Base-by-base conservation (phyloP, 2,888 invertebrate genomes). In the Drymonia ruficornis region DNA sequence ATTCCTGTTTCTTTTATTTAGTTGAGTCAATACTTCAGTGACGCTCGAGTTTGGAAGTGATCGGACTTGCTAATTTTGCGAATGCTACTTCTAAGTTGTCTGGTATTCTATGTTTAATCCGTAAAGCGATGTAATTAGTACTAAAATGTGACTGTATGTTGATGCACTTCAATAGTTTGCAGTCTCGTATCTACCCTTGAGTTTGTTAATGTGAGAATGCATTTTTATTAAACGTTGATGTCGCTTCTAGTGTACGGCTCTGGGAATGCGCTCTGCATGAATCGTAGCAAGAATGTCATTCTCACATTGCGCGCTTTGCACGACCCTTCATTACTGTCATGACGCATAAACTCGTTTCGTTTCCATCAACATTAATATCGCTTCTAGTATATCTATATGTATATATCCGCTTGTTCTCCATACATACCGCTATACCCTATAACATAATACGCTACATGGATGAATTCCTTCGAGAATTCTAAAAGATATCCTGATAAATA, bases 381-480 rank as follows among this genome's bases (percentile, higher is more conserved):
- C 58, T 54, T 65, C 67, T 70, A 65, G 61, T 67, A 72, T 71
- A 49, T 67, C 65, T 68, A 52, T 62, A 63, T 70, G 65, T 74
- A 72, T 70, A n/a, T 45, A 43, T 19, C 11, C 12, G 73, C 75
- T 76, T 69, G 70, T 59, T 61, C 68, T 70, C 63, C 70, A 72
- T 70, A 67, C 70, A 63, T 69, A 72, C 76, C 63, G 72, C 76
- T 74, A 66, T 64, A 71, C 75, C 72, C 59, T 70, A 45, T 65
- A 67, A 59, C 57, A 59, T 55, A 55, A 57, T 61, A 61, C 64
- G 65, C 62, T 57, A 67, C 58, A 55, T 61, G 59, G 67, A 52
- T 60, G 59, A 65, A 45, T 66, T 72, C 67, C 62, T 62, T 53
- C 55, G 60, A 46, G 59, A 58, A 49, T 59, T 60, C 42, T 55